A percentile compares a stretch with the other conserved stretches of the same genome.
phyloP scores from a whole-genome alignment of 2,113 vertebrate genomes.

The Hiodon tergisus region DNA sequence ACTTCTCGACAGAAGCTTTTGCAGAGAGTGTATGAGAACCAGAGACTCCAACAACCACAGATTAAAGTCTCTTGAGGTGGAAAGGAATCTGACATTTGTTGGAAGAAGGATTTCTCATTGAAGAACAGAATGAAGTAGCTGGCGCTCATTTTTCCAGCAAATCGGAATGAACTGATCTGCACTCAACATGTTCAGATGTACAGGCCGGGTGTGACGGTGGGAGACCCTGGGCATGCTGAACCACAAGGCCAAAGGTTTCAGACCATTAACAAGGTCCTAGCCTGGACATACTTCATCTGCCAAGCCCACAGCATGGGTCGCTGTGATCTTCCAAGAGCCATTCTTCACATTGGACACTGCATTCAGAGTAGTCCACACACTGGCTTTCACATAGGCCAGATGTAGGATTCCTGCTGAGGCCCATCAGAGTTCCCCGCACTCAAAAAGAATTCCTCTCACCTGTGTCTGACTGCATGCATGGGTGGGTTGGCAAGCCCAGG shows the following conservation, averaged over 20 bases:
- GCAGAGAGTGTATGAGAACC: too few species aligned
- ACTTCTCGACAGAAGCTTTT: too few species aligned
- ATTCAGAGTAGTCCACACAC: conserved; percentile 66
- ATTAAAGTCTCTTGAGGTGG: too few species aligned
- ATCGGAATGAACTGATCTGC: background rate
- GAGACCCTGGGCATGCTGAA: conserved; percentile 24
- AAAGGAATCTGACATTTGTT: too few species aligned
- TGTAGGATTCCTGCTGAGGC: conserved; percentile 50
- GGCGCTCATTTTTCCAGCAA: background rate
- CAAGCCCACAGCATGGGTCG: conserved; percentile 50
- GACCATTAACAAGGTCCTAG: conserved; percentile 51
- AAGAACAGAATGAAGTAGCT: background rate
- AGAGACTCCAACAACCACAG: too few species aligned
- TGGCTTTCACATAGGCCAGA: conserved; percentile 60
- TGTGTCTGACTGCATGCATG: background rate
- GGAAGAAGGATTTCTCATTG: too few species aligned
- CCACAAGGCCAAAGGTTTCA: conserved; percentile 44
- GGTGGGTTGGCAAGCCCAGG: background rate
- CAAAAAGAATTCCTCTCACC: too few species aligned
- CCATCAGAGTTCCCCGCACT: background rate
- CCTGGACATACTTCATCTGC: conserved; percentile 48
- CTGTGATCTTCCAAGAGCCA: conserved; percentile 54
- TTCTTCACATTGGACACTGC: conserved; percentile 64
- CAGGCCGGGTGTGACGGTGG: conserved; percentile 24
- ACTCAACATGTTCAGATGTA: background rate